Conservation (phyloP, 1,140 invertebrate species). For the Nomia melanderi region DNA sequence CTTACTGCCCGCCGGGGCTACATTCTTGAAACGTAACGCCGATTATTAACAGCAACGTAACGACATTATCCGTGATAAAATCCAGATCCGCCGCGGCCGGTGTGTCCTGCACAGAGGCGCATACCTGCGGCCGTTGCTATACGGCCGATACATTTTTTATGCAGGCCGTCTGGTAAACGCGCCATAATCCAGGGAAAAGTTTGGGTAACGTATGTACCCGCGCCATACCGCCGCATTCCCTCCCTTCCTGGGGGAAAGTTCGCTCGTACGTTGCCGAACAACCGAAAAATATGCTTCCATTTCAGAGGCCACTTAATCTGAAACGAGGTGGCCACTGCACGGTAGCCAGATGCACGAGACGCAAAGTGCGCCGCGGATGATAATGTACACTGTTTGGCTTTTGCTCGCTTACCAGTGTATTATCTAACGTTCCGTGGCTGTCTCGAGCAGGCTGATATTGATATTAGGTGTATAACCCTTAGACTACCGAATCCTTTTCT, state of each 20-base stretch:
- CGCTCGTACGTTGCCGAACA: constrained; percentile 27
- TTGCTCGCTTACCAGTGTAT: neutral
- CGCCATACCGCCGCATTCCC: constrained; percentile 24
- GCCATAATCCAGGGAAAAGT: constrained; percentile 37
- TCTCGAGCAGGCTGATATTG: too few species aligned
- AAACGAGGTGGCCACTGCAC: constrained; percentile 40
- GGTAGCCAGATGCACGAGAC: constrained; percentile 53
- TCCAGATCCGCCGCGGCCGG: constrained; percentile 15
- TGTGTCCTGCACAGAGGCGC: neutral
- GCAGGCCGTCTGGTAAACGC: constrained; percentile 4
- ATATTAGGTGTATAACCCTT: too few species aligned
- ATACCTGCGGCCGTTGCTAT: neutral
- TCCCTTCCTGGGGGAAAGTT: constrained; percentile 32
- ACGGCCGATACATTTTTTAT: constrained; percentile 42
- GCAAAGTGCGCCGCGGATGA: constrained; percentile 25
- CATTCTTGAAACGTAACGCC: constrained; percentile 7
- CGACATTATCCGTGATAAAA: constrained; percentile 40
- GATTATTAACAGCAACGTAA: constrained; percentile 24
- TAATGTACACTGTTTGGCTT: constrained; percentile 30
- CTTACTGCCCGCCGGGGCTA: neutral
- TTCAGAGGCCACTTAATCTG: constrained; percentile 49
- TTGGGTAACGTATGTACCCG: constrained; percentile 45
- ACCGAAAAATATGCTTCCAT: constrained; percentile 44
- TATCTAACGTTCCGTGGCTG: too few species aligned
- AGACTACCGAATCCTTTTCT: too few species aligned